Evolutionary conservation across 2,888 invertebrate species (phyloP).

Genomic region (Clanis bilineata): DNA sequence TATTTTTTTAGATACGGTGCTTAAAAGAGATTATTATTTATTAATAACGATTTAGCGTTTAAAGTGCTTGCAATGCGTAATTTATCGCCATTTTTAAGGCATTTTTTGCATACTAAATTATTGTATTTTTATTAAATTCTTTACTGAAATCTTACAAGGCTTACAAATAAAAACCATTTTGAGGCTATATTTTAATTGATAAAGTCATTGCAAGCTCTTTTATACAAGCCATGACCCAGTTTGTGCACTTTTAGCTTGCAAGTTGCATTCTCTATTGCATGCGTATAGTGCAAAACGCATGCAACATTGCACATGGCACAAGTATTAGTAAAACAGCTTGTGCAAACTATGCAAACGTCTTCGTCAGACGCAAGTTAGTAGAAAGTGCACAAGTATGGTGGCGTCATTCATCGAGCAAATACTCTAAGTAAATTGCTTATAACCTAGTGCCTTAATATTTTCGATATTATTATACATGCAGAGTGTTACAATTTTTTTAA

Average conservation of each 20-base stretch:
- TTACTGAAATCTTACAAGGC: too few relatives aligned
- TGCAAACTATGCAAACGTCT: too few relatives aligned
- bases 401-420: not conserved
- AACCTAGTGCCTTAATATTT: not conserved
- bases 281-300: too few relatives aligned
- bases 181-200: not conserved
- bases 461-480: not conserved
- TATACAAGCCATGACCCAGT: not conserved
- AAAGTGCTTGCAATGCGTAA: not conserved
- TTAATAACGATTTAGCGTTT: conserved; percentile 22
- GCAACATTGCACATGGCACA: too few relatives aligned
- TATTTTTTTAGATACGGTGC: conserved; percentile 39
- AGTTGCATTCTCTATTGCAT: not conserved
- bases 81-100: not conserved
- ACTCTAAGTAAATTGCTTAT: conserved; percentile 1
- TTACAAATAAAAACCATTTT: not conserved
- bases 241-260: not conserved
- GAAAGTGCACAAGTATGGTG: not conserved
- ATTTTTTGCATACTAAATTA: too few relatives aligned
- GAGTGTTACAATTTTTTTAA: not conserved
- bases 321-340: not conserved
- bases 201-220: not conserved
- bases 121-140: too few relatives aligned
- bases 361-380: not conserved
- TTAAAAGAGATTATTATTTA: conserved; percentile 43